Conservation (phyloP, 2,888 invertebrate species). For the Eilema depressum region DNA sequence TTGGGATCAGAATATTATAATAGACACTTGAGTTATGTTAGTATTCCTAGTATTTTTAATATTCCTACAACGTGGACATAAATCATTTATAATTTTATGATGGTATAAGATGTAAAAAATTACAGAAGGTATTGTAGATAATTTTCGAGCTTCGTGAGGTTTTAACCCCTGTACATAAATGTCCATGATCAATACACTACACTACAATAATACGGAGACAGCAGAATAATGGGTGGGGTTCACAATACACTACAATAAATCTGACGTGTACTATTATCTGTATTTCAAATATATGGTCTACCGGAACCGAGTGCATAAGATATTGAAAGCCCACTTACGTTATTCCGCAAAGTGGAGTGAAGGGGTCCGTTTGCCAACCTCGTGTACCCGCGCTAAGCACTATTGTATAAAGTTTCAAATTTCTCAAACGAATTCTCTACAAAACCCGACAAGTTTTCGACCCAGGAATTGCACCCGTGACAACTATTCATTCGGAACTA, state of each 20-base stretch:
- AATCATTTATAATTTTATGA: too few relatives aligned
- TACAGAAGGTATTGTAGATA: too few relatives aligned
- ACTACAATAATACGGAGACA: background rate
- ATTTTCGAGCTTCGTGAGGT: too few relatives aligned
- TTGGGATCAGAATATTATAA: too few relatives aligned
- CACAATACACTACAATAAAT: background rate
- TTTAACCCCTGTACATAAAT: too few relatives aligned
- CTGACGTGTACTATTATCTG: background rate
- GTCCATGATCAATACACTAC: too few relatives aligned
- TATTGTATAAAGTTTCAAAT: background rate
- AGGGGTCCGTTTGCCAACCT: background rate
- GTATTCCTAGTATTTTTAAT: too few relatives aligned
- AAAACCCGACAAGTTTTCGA: slow-evolving; percentile 2
- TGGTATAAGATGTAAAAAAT: too few relatives aligned
- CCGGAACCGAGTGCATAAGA: background rate
- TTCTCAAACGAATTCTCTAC: slow-evolving; percentile 1
- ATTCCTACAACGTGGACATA: too few relatives aligned
- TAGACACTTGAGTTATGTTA: too few relatives aligned
- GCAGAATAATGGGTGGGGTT: background rate
- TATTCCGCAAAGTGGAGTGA: background rate
- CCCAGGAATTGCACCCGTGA: slow-evolving; percentile 1
- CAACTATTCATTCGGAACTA: background rate
- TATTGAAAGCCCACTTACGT: background rate
- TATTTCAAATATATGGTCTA: background rate
- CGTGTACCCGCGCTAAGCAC: background rate